Conservation (phyloP, 2,113 vertebrate genomes). For the Brienomyrus longianalis region DNA sequence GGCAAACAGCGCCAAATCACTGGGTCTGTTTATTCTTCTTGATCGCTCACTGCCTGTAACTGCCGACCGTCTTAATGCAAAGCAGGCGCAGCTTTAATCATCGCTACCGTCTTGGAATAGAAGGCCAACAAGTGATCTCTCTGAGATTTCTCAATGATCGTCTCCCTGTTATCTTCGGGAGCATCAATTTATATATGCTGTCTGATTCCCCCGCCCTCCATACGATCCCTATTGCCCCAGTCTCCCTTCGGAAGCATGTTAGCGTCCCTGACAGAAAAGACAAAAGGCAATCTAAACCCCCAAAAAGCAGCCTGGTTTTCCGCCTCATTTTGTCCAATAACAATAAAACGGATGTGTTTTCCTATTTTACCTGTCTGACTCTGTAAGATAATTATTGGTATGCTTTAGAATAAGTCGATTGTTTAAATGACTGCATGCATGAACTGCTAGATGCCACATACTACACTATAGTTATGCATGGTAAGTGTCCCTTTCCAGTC, state of each 20-base stretch:
- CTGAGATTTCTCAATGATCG: constrained; percentile 14
- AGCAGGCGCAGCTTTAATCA: not conserved
- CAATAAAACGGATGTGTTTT: not conserved
- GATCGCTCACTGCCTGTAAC: not conserved
- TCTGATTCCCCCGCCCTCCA: not conserved
- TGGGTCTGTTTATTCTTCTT: not conserved
- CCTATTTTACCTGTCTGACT: not conserved
- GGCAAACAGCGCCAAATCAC: not conserved
- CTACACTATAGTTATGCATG: not conserved
- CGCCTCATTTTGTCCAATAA: not conserved
- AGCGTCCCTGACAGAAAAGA: not conserved
- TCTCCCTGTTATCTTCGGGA: not conserved
- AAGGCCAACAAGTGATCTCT: constrained; percentile 14
- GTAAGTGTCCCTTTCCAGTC: not conserved
- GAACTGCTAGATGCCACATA: not conserved
- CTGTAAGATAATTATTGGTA: not conserved
- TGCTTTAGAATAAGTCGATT: not conserved
- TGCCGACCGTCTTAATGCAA: not conserved
- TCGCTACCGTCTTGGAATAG: not conserved
- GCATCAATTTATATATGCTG: constrained; percentile 1
- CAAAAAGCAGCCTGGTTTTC: not conserved
- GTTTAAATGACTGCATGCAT: not conserved
- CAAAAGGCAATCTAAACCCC: not conserved
- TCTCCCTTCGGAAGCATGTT: not conserved
- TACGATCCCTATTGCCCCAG: not conserved